Conservation (phyloP, 2,113 vertebrate species). For the Cyprinodon brontotheroides region DNA sequence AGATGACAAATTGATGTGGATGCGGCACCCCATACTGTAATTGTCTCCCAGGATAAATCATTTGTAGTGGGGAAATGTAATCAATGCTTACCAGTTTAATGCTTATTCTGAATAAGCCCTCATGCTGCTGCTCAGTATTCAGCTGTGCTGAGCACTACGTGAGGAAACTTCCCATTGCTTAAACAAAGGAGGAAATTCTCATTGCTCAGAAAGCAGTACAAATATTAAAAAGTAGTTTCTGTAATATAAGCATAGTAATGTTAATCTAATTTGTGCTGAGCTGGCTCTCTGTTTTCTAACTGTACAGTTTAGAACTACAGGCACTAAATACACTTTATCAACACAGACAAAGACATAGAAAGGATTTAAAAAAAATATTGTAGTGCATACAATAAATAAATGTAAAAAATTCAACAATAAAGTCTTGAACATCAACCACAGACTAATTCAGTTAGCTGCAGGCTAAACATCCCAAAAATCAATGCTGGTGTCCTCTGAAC, state of each 20-base stretch:
- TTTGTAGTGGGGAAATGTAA: conserved; percentile 41
- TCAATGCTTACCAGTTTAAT: conserved; percentile 43
- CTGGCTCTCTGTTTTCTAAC: conserved; percentile 25
- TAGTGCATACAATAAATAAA: background rate
- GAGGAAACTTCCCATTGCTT: conserved; percentile 45
- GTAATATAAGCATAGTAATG: conserved; percentile 49
- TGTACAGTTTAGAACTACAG: conserved; percentile 9
- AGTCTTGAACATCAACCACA: conserved; percentile 25
- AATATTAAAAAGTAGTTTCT: conserved; percentile 47
- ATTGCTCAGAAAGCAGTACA: conserved; percentile 47
- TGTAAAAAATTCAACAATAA: background rate
- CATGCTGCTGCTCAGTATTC: conserved; percentile 46
- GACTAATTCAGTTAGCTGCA: conserved; percentile 55
- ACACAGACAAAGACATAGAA: conserved; percentile 19
- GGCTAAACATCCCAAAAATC: conserved; percentile 57
- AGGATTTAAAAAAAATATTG: conserved; percentile 12
- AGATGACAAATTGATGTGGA: conserved; percentile 44
- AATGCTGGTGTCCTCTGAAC: conserved; percentile 61
- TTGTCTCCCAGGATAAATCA: conserved; percentile 47
- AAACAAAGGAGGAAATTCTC: conserved; percentile 55
- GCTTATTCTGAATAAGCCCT: conserved; percentile 29
- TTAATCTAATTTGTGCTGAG: conserved; percentile 42
- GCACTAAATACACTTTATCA: conserved; percentile 6
- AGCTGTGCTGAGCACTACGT: conserved; percentile 54
- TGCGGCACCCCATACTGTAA: conserved; percentile 35